A percentile compares a stretch with the other conserved stretches of the same genome.
Evolutionary conservation across 2,113 vertebrate genomes (phyloP).

Genomic region (Indri indri): DNA sequence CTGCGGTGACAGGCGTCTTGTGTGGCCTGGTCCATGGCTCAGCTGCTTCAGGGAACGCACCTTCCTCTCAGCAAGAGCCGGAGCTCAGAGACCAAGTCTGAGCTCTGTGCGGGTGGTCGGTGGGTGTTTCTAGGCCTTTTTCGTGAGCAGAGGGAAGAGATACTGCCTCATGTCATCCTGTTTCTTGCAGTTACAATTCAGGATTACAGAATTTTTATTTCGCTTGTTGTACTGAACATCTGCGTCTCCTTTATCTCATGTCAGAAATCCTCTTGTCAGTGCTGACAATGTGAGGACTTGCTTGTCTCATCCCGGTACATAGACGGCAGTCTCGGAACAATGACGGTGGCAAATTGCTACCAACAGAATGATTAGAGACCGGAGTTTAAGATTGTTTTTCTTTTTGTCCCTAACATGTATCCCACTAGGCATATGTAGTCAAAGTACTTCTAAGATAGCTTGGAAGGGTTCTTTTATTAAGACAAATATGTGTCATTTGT

Average conservation of each 20-base stretch:
- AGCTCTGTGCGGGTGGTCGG: neutral
- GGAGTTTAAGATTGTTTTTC: neutral
- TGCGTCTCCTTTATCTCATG: neutral
- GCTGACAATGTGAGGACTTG: too few relatives aligned
- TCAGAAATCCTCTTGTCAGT: too few relatives aligned
- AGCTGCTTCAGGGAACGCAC: fast-evolving
- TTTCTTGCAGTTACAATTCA: neutral
- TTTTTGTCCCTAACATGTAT: neutral
- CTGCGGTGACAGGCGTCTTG: neutral
- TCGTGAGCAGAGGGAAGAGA: neutral
- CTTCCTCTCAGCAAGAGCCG: neutral
- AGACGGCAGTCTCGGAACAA: neutral
- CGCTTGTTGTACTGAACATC: neutral
- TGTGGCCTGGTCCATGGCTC: neutral
- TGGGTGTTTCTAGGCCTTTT: neutral
- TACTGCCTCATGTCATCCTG: neutral
- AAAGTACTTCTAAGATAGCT: neutral
- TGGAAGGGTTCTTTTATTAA: neutral
- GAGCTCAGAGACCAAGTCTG: neutral
- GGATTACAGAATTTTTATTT: neutral
- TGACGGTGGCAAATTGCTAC: too few relatives aligned
- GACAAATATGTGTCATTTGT: neutral
- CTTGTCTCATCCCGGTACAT: neutral
- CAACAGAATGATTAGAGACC: neutral
- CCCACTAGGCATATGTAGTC: neutral